phyloP scores from a whole-genome alignment of 1,140 invertebrate species.

The Drosophila kikkawai region DNA sequence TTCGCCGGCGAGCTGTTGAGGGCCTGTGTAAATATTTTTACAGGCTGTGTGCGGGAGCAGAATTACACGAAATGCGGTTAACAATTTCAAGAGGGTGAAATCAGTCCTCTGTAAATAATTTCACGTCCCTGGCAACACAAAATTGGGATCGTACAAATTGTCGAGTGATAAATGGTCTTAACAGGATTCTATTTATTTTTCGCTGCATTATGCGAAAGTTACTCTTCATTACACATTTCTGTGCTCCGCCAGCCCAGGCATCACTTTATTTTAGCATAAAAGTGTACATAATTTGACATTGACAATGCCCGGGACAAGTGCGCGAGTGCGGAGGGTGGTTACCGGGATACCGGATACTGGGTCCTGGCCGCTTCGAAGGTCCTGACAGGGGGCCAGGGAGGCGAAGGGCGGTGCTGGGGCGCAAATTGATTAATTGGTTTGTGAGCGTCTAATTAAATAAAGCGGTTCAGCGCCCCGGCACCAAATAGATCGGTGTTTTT shows the following conservation, averaged over 20 bases:
- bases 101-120: conserved; percentile 82
- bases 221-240: conserved; percentile 54
- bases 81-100: conserved; percentile 73
- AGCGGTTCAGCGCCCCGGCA: conserved; percentile 59
- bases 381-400: neutral
- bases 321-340: neutral
- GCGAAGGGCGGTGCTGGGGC: neutral
- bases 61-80: conserved; percentile 68
- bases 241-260: conserved; percentile 6
- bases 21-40: conserved; percentile 55
- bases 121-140: conserved; percentile 64
- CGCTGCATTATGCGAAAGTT: conserved; percentile 34
- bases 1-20: neutral
- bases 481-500: conserved; percentile 59
- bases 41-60: neutral
- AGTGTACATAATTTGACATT: conserved; percentile 81
- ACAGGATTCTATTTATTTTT: conserved; percentile 74
- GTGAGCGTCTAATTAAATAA: conserved; percentile 83
- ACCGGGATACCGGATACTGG: conserved; percentile 2
- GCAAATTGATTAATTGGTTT: conserved; percentile 82
- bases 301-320: conserved; percentile 57
- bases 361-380: neutral
- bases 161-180: conserved; percentile 81
- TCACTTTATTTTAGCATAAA: conserved; percentile 80
- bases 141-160: conserved; percentile 70